Evolutionary conservation across 1,140 invertebrate species (phyloP), one percentile per base, ranked within the genome.

Genomic region (Drosophila nasuta): DNA sequence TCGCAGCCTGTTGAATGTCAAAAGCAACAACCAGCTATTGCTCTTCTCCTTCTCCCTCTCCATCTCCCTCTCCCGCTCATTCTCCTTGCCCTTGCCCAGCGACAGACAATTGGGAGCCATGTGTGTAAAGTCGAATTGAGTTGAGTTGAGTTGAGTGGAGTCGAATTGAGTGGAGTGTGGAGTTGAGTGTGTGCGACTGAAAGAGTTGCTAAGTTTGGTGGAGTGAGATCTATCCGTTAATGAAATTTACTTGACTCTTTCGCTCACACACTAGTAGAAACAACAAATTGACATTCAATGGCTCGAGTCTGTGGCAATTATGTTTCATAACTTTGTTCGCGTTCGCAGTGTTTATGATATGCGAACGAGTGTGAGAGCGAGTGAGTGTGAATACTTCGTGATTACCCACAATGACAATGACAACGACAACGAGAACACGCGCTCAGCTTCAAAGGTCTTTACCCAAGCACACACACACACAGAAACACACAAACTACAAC

Each of bases 1-100:
- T 60, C 8, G 52, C 20, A 45, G 81, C 81, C 81, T 85, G 81
- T 85, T 85, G 81, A 85, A 85, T 85, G 74, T 69, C 80, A 71
- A 75, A 76, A 59, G 65, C 41, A 43, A 43, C 35, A 10, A 38
- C 35, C 5, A 33, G 7, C 35, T 3, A 10, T 38, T 38, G 35
- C 2, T 38, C 8, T 38, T 10, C 6, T 7, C 8, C 8, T 2
- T 8, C 35, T 38, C 35, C 8, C 17, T 2, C 1, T 35, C 7
- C 35, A 2, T 38, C 7, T 38, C 1, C 35, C 10, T 38, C 0
- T 38, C 10, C 35, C 1, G 8, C 35, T 38, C 20, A 25, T 25
- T 25, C 20, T 25, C 20, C 20, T 25, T 38, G 35, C 35, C 8
- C 35, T 8, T 38, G 7, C 10, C 35, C 35, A 38, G 35, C 8